Conservation (phyloP, 2,113 vertebrate genomes). For the Oncorhynchus clarkii region DNA sequence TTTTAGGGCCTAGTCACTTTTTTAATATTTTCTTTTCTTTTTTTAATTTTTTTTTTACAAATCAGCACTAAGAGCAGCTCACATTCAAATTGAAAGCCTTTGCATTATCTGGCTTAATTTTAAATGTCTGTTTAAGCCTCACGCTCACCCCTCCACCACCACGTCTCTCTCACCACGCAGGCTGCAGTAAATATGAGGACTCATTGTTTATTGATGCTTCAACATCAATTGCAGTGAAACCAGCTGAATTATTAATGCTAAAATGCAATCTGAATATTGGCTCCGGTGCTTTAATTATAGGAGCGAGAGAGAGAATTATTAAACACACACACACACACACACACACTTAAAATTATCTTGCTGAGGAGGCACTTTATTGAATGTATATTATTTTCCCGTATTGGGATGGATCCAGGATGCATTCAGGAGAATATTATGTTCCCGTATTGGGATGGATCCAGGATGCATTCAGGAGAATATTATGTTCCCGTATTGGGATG, state of each 20-base stretch:
- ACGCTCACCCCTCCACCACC: constrained; percentile 20
- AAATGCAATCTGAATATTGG: constrained; percentile 50
- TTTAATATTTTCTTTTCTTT: no score
- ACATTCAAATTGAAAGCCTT: constrained; percentile 76
- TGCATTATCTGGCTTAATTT: constrained; percentile 79
- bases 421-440: no score
- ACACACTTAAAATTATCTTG: constrained; percentile 36
- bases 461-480: no score
- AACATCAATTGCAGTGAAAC: constrained; percentile 82
- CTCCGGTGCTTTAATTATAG: constrained; percentile 77
- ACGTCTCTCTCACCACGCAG: constrained; percentile 49
- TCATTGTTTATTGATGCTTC: constrained; percentile 69
- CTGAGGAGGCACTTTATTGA: constrained; percentile 44
- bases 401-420: no score
- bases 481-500: no score
- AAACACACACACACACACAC: constrained; percentile 54
- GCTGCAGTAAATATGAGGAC: constrained; percentile 65
- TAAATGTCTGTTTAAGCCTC: constrained; percentile 77
- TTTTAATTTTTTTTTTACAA: constrained; percentile 68
- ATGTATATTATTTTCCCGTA: neutral
- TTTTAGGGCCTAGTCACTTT: constrained; percentile 76
- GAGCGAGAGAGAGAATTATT: constrained; percentile 63
- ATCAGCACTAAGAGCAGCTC: constrained; percentile 72
- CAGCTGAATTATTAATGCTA: constrained; percentile 81
- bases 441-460: no score